A percentile compares a stretch with the other conserved stretches of the same genome.
Evolutionary conservation across 1,140 invertebrate genomes (phyloP).

Genomic region (roundworm (Caenorhabditis elegans)): WBcel235 BX284603.4:3788501-3789000

Average conservation of each 20-base stretch:
- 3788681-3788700: conserved; percentile 6
- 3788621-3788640: too few species aligned
- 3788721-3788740: not conserved
- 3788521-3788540: too few species aligned
- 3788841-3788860: not conserved
- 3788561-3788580: too few species aligned
- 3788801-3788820: not conserved
- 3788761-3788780: not conserved
- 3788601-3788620: too few species aligned
- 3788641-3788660: too few species aligned
- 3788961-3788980: not conserved
- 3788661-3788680: not conserved
- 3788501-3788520: too few species aligned
- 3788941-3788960: not conserved
- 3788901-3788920: conserved; percentile 17
- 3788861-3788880: not conserved
- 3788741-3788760: not conserved
- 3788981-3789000: conserved; percentile 30
- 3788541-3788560: too few species aligned
- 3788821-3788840: too few species aligned
- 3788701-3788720: not conserved
- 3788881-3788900: conserved; percentile 18
- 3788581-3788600: too few species aligned
- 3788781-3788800: not conserved
- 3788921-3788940: not conserved